Evolutionary conservation across 2,888 invertebrate genomes (phyloP), one percentile per base, ranked within the genome.

Genomic region (Bursaphelenchus okinawaensis): DNA sequence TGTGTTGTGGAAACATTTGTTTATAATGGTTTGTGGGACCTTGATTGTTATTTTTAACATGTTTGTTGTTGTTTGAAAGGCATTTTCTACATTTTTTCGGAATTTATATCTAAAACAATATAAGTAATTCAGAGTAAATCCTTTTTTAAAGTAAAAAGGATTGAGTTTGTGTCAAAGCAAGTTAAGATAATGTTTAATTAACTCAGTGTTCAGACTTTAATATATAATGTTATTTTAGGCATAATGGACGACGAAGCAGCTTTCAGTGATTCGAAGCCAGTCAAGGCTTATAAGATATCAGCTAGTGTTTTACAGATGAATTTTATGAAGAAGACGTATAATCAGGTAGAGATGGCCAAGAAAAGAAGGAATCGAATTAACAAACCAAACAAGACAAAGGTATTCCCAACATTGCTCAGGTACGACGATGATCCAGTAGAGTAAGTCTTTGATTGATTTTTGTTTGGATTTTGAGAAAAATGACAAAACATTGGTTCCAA

Each of bases 261-360:
- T 6, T 40, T 40, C 40, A n/a, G 40, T n/a, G 40, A 40, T 4
- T 16, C 12, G n/a, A 40, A 40, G 40, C 12, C 40, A 40, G n/a
- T 16, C 3, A 16, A 16, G 40, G 40, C 40, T 16, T n/a, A 40
- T n/a, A 40, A 40, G 40, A 40, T 40, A 12, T 40, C 40, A 12
- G 40, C 12, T 9, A 59, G 20, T 4, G 52, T 52, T 12, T 24
- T 59, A 12, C 60, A 59, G 60, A 19, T 59, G 29, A 52, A 52
- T 22, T 59, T 59, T 7, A 59, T 59, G 60, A 20, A 27, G n/a
- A n/a, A 22, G 28, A 51, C 60, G 12, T 40, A 3, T 12, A 59
- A 59, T 24, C 52, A 52, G 28, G 19, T 59, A 50, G 52, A 59
- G 51, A 52, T 52, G 28, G 60, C 31, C 20, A 50, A 52, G 51